Percentiles rank a stretch among this genome's conserved stretches.
These are phyloP conservation scores for Tillus elongatus DNA, from an alignment of 2,888 invertebrate genomes.

Conservation along the genomic window DNA sequence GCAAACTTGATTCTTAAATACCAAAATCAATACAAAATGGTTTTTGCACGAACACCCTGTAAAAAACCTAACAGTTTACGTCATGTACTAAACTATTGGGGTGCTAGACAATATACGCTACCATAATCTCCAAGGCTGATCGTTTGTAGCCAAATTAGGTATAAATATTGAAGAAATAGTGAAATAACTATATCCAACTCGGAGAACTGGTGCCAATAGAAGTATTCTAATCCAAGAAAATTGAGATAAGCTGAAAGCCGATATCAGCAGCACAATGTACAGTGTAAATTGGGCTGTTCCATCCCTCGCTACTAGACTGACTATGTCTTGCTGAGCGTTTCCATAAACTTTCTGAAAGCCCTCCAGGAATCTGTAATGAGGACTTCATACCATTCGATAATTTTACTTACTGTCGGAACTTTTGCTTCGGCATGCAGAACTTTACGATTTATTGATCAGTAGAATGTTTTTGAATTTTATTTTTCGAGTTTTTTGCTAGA, in stretches of 20 bases:
- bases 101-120: too few relatives aligned
- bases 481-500: too few relatives aligned
- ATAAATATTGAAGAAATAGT: too few relatives aligned
- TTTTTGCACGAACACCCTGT: too few relatives aligned
- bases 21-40: too few relatives aligned
- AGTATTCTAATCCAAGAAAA: constrained; percentile 16
- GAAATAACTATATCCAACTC: too few relatives aligned
- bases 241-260: constrained; percentile 9
- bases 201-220: constrained; percentile 2
- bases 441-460: constrained; percentile 30
- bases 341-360: constrained; percentile 25
- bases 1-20: too few relatives aligned
- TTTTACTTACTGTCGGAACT: constrained; percentile 33
- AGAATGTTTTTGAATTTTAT: too few relatives aligned
- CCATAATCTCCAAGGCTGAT: too few relatives aligned
- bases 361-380: constrained; percentile 34
- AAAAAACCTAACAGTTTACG: too few relatives aligned
- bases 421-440: constrained; percentile 34
- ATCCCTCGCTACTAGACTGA: constrained; percentile 13
- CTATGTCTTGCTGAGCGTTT: constrained; percentile 16
- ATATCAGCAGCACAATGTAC: constrained; percentile 12
- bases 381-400: constrained; percentile 33
- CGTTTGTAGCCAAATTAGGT: too few relatives aligned
- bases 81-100: too few relatives aligned
- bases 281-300: constrained; percentile 18